A percentile compares a stretch with the other conserved stretches of the same genome.
Conservation (phyloP, 35 echinoderm and acorn worm species). For the Chiridota heheva region DNA sequence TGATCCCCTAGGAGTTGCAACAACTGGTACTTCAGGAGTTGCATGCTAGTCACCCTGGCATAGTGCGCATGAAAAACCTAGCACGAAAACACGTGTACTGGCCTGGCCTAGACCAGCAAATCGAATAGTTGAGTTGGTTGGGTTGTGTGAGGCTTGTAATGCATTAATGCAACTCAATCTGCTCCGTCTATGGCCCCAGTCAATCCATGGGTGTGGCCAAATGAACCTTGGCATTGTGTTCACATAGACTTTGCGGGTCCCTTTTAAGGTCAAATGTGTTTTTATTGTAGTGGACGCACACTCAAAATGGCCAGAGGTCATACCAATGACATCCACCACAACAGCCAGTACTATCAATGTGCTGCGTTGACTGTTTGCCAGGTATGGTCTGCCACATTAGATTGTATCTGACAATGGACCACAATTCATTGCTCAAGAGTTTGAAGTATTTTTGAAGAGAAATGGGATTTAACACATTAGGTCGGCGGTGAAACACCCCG, state of each 20-base stretch:
- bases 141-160: neutral
- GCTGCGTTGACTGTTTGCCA: slow-evolving; percentile 37
- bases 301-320: slow-evolving; percentile 59
- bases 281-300: slow-evolving; percentile 65
- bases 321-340: slow-evolving; percentile 37
- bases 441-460: neutral
- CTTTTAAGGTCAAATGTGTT: slow-evolving; percentile 25
- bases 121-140: neutral
- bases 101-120: neutral
- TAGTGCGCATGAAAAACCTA: slow-evolving; percentile 24
- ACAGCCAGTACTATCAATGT: slow-evolving; percentile 3
- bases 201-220: slow-evolving; percentile 15
- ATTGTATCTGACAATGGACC: slow-evolving; percentile 17
- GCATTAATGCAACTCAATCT: neutral
- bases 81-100: slow-evolving; percentile 22
- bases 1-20: neutral
- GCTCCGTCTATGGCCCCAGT: too few relatives aligned
- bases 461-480: neutral
- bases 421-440: slow-evolving; percentile 9
- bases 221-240: slow-evolving; percentile 10
- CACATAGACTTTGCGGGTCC: slow-evolving; percentile 13
- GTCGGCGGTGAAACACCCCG: slow-evolving; percentile 3
- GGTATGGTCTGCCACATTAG: slow-evolving; percentile 31
- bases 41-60: slow-evolving; percentile 43
- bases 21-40: slow-evolving; percentile 21